phyloP scores from a whole-genome alignment of 2,797 vertebrate genomes.

The Smutsia gigantea region DNA sequence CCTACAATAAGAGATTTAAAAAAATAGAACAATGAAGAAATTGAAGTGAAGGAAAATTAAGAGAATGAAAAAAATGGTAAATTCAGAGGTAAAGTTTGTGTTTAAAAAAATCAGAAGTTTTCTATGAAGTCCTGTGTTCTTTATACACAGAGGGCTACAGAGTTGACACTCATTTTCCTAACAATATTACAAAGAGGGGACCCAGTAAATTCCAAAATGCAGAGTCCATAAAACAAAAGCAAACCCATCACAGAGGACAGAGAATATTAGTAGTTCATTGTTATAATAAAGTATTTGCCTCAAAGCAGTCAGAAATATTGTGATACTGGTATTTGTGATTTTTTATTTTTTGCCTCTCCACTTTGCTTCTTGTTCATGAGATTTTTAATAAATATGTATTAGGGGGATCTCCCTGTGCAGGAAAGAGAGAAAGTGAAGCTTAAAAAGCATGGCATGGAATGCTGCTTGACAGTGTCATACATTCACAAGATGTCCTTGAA shows the following conservation, averaged over 20 bases:
- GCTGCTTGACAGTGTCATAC: slow-evolving; percentile 64
- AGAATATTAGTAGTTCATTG: slow-evolving; percentile 75
- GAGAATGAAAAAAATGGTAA: neutral
- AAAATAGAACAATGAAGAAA: slow-evolving; percentile 10
- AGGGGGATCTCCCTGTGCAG: slow-evolving; percentile 52
- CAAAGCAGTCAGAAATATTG: slow-evolving; percentile 73
- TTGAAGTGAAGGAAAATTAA: slow-evolving; percentile 20
- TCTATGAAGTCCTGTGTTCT: neutral
- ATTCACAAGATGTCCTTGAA: slow-evolving; percentile 80
- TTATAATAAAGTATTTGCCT: slow-evolving; percentile 80
- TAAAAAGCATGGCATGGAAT: slow-evolving; percentile 60
- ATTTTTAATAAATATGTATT: slow-evolving; percentile 68
- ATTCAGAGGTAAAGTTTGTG: slow-evolving; percentile 25
- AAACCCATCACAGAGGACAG: slow-evolving; percentile 43
- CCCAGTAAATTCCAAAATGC: neutral
- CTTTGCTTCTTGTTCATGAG: slow-evolving; percentile 54
- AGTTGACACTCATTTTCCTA: neutral
- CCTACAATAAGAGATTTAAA: neutral
- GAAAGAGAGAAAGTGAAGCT: slow-evolving; percentile 25
- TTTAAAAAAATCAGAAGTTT: slow-evolving; percentile 25
- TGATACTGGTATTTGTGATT: slow-evolving; percentile 69
- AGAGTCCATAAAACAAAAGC: slow-evolving; percentile 41
- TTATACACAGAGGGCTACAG: neutral
- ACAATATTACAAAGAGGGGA: neutral
- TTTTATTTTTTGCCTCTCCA: neutral